Conservation (phyloP, 2,113 vertebrate genomes). For the Sciurus niger region DNA sequence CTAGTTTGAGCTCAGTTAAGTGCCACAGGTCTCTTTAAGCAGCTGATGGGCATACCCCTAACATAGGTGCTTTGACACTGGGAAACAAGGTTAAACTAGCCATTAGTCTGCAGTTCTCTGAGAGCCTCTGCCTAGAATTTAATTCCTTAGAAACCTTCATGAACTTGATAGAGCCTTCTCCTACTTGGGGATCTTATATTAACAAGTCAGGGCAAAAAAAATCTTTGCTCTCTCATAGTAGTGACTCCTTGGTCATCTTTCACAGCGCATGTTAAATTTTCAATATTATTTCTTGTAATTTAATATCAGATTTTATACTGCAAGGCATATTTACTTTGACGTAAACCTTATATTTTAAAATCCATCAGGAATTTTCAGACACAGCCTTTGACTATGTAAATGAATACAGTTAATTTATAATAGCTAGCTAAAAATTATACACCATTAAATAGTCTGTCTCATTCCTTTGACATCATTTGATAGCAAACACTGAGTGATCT, state of each 20-base stretch:
- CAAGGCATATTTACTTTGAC: not conserved
- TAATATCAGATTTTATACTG: not conserved
- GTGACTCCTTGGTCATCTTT: slow-evolving; percentile 1
- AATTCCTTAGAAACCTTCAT: slow-evolving; percentile 51
- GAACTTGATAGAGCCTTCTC: slow-evolving; percentile 30
- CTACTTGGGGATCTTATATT: not conserved
- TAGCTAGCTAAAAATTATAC: not conserved
- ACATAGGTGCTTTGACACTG: slow-evolving; percentile 57
- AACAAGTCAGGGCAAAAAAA: not conserved
- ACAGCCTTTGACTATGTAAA: not conserved
- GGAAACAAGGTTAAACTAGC: slow-evolving; percentile 38
- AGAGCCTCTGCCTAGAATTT: slow-evolving; percentile 16
- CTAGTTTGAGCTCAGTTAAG: slow-evolving; percentile 8
- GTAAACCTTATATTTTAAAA: slow-evolving; percentile 42
- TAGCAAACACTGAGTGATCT: not conserved
- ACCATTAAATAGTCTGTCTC: not conserved
- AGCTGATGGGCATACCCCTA: not conserved
- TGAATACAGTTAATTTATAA: slow-evolving; percentile 9
- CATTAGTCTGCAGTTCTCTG: slow-evolving; percentile 1
- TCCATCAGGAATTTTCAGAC: slow-evolving; percentile 9
- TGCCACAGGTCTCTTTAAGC: slow-evolving; percentile 10
- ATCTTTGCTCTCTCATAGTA: not conserved
- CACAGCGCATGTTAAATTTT: not conserved
- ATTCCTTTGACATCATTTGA: slow-evolving; percentile 38
- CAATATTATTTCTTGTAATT: not conserved